Base-by-base conservation (phyloP, 2,797 vertebrate species). In the Gouania willdenowi region DNA sequence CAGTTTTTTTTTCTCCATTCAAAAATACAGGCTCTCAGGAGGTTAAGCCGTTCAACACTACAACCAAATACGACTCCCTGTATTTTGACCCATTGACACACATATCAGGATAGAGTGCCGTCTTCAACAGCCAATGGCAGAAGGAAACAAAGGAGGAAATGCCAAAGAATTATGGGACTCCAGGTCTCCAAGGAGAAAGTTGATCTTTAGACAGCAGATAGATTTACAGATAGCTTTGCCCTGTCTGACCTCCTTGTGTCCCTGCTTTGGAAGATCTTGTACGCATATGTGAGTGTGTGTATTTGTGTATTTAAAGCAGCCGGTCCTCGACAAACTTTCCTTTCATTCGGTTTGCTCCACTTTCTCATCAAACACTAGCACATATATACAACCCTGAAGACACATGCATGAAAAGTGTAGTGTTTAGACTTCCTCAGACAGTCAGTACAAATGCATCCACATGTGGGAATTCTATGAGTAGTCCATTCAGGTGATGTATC, bases 111-210 rank as follows among this genome's bases (percentile, higher is more conserved):
- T 47, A 49, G 52, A 51, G 37, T 49, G 30, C 50, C 39, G 50
- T 55, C 62, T 27, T 46, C 55, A 56, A 40, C 43, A 35, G 48
- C 60, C 68, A 65, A 27, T 55, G 34, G 38, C 39, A 56, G 77
- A 75, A 77, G 75, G 77, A 84, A 81, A 75, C 60, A 39, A 59
- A 82, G 65, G 52, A 81, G 83, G 77, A 87, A 85, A 85, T 87
- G 73, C 79, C 75, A 4, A 70, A 65, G 75, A 82, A 81, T 82
- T 85, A 82, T 81, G 67, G 66, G 41, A 77, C 49, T 74, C 27
- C 1, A 46, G 54, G 62, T 77, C 79, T 79, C 81, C 16, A 16
- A 67, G 70, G 79, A 63, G 82, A 79, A 84, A 86, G 56, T 58
- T 51, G 81, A 87, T 82, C 68, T 65, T 48, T 48, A 66, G 77